Percentiles rank a stretch among this genome's conserved stretches.
These are phyloP conservation scores for Noctua janthe DNA, from an alignment of 2,888 invertebrate species.

Conservation along the genomic window DNA sequence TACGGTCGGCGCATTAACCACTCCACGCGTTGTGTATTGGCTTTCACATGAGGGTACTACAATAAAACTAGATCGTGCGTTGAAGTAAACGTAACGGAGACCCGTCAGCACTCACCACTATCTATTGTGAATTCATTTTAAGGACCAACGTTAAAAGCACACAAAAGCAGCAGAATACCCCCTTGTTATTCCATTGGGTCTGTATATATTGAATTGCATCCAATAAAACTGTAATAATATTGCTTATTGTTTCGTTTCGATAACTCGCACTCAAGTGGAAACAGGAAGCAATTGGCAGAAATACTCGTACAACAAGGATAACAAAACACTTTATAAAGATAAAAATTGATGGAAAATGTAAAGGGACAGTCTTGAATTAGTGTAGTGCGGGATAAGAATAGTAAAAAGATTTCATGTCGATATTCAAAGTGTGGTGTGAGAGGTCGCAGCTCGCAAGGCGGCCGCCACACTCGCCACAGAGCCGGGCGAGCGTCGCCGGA, in stretches of 20 bases:
- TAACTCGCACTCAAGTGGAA: constrained; percentile 56
- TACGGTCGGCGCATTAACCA: constrained; percentile 85
- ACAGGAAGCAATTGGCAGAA: constrained; percentile 57
- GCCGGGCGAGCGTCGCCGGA: constrained; percentile 69
- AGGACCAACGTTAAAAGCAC: constrained; percentile 49
- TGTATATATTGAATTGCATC: constrained; percentile 58
- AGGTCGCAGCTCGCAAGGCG: constrained; percentile 29
- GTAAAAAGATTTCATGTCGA: constrained; percentile 69
- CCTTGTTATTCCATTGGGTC: constrained; percentile 33
- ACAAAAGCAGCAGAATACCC: constrained; percentile 35
- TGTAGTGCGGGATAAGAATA: constrained; percentile 26
- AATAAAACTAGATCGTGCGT: constrained; percentile 80
- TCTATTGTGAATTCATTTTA: constrained; percentile 58
- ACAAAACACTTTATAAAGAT: constrained; percentile 32
- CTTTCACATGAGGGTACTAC: constrained; percentile 78
- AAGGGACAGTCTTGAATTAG: constrained; percentile 28
- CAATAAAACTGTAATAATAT: constrained; percentile 64
- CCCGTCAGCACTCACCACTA: constrained; percentile 34
- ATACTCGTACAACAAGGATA: constrained; percentile 36
- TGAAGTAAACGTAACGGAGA: constrained; percentile 59
- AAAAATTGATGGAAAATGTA: constrained; percentile 30
- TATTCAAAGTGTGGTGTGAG: constrained; percentile 71
- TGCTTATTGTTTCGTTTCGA: constrained; percentile 64
- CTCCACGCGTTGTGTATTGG: constrained; percentile 83
- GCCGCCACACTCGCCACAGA: constrained; percentile 52